phyloP scores from a whole-genome alignment of 2,888 invertebrate genomes.

The Rhagonycha fulva region DNA sequence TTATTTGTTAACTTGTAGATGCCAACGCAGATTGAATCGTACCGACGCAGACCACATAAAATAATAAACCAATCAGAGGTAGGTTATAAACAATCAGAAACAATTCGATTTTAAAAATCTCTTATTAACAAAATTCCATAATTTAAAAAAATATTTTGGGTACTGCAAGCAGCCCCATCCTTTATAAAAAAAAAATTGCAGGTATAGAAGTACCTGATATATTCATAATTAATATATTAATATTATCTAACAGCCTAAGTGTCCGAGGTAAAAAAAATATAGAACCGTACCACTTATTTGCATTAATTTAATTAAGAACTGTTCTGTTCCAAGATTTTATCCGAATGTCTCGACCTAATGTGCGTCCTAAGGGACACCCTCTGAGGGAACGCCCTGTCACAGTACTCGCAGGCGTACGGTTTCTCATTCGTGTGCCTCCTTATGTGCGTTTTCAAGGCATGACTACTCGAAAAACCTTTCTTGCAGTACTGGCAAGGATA shows the following conservation, averaged over 20 bases:
- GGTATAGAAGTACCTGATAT: neutral
- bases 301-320: neutral
- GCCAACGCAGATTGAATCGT: too few relatives aligned
- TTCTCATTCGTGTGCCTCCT: conserved; percentile 4
- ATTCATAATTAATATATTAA: neutral
- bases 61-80: too few relatives aligned
- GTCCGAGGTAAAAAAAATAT: neutral
- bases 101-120: neutral
- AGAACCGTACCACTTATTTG: neutral
- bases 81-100: too few relatives aligned
- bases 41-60: too few relatives aligned
- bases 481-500: conserved; percentile 8
- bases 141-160: neutral
- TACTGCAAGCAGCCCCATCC: neutral
- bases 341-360: neutral
- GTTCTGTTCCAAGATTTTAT: neutral
- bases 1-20: too few relatives aligned
- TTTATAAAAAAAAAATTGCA: neutral
- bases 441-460: conserved; percentile 10
- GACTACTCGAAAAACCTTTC: conserved; percentile 1
- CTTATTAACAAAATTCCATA: neutral
- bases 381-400: conserved; percentile 1
- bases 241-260: neutral
- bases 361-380: conserved; percentile 3
- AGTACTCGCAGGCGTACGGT: neutral